Evolutionary conservation across 1,140 invertebrate species (phyloP).

Genomic region (Nasonia vitripennis): DNA sequence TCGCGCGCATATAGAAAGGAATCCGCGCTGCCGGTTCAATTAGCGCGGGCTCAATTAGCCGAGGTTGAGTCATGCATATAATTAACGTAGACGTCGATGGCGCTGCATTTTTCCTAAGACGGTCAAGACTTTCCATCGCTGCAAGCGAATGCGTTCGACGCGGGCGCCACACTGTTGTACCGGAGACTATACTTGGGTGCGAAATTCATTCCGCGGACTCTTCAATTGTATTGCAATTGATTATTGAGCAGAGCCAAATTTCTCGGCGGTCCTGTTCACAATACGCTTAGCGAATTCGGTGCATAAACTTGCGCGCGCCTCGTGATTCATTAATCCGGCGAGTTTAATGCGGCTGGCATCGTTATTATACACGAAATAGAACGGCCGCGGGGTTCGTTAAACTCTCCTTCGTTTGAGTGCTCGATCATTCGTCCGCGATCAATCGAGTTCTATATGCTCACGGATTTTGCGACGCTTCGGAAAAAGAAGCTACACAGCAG

Average conservation of each 20-base stretch:
- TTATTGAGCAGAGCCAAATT: too few relatives aligned
- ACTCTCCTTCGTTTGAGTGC: slow-evolving; percentile 44
- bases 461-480: background rate
- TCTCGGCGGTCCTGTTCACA: too few relatives aligned
- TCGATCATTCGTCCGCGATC: slow-evolving; percentile 42
- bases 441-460: background rate
- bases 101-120: slow-evolving; percentile 15
- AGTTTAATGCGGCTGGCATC: slow-evolving; percentile 13
- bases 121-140: slow-evolving; percentile 23
- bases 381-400: slow-evolving; percentile 32
- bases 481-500: background rate
- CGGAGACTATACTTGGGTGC: background rate
- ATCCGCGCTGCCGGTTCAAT: slow-evolving; percentile 41
- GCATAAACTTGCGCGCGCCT: slow-evolving; percentile 31
- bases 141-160: background rate
- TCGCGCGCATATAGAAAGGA: background rate
- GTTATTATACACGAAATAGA: slow-evolving; percentile 27
- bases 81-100: slow-evolving; percentile 44
- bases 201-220: too few relatives aligned
- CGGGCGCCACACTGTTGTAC: background rate
- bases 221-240: too few relatives aligned
- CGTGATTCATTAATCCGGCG: slow-evolving; percentile 37
- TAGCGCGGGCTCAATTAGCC: slow-evolving; percentile 51
- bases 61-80: slow-evolving; percentile 50
- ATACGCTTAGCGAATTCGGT: background rate